Base-by-base conservation (phyloP, 1,140 invertebrate genomes). In the Neodiprion virginianus region DNA sequence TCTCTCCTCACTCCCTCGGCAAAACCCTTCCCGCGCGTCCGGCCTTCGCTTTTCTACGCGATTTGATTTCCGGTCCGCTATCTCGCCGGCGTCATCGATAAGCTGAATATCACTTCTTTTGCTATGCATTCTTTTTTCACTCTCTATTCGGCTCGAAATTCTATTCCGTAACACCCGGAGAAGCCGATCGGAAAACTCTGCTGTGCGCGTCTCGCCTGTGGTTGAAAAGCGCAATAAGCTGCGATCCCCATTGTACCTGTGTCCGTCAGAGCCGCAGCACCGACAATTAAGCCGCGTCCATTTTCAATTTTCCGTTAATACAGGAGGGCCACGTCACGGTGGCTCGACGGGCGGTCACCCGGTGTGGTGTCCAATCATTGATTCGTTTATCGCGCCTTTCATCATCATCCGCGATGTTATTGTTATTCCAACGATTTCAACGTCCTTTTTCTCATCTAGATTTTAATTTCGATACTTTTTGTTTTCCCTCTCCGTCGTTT, bases 231-330 rank as follows among this genome's bases (percentile, higher is more conserved):
- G 53, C 11, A 12, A 61, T 17, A 61, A 61, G 53, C n/a, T 61
- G n/a, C 53, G 53, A 61, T 12, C 53, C 11, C n/a, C n/a, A 61
- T 61, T 61, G 53, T 61, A 8, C n/a, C 53, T 1, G 53, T 12
- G 53, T 61, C n/a, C 21, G 9, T 23, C 17, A 12, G 7, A 12
- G 67, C 23, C 40, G 79, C 84, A 81, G 85, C 86, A 84, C 85
- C 85, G 84, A 81, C 80, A 84, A 86, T 86, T 86, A 86, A 86
- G 86, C 84, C 85, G 85, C 85, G 86, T 86, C 84, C 84, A 85
- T 86, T 87, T 87, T 85, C 86, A 86, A 86, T 87, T 86, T 84
- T 85, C 85, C 83, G 80, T 61, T 17, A 61, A 61, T 61, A 61
- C n/a, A 61, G n/a, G 53, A 12, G 53, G 53, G 78, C 78, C 80